These are phyloP conservation scores for Amphimallon solstitiale DNA, from an alignment of 2,888 invertebrate genomes.

Conservation along the genomic window DNA sequence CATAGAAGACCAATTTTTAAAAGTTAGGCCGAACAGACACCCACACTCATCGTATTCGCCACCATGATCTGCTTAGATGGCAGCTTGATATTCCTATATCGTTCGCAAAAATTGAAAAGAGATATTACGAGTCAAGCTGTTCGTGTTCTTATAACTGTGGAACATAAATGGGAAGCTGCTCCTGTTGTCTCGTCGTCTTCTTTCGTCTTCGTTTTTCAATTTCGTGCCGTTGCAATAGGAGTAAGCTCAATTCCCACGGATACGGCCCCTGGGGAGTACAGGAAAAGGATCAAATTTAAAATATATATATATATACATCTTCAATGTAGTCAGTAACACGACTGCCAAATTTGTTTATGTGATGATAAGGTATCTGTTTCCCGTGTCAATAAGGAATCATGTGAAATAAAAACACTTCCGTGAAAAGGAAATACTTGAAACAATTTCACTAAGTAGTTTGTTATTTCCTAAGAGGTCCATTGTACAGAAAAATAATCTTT, in stretches of 20 bases:
- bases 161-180: conserved; percentile 19
- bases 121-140: conserved; percentile 23
- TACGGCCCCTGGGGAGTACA: conserved; percentile 45
- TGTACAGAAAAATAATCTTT: no score
- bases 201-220: conserved; percentile 43
- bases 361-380: conserved; percentile 24
- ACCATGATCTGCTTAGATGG: conserved; percentile 9
- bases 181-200: no score
- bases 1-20: no score
- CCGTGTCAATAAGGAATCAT: background rate
- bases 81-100: conserved; percentile 20
- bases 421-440: no score
- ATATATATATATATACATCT: conserved; percentile 47
- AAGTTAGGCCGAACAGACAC: no score
- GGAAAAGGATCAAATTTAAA: conserved; percentile 49
- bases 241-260: conserved; percentile 46
- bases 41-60: no score
- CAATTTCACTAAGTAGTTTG: background rate
- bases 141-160: background rate
- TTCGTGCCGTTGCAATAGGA: conserved; percentile 42
- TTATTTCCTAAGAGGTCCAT: no score
- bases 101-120: conserved; percentile 25
- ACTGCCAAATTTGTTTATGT: conserved; percentile 45
- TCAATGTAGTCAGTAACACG: conserved; percentile 36
- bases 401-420: background rate